A percentile compares a stretch with the other conserved stretches of the same genome.
phyloP scores from a whole-genome alignment of 2,113 vertebrate species.

The Peromyscus leucopus region DNA sequence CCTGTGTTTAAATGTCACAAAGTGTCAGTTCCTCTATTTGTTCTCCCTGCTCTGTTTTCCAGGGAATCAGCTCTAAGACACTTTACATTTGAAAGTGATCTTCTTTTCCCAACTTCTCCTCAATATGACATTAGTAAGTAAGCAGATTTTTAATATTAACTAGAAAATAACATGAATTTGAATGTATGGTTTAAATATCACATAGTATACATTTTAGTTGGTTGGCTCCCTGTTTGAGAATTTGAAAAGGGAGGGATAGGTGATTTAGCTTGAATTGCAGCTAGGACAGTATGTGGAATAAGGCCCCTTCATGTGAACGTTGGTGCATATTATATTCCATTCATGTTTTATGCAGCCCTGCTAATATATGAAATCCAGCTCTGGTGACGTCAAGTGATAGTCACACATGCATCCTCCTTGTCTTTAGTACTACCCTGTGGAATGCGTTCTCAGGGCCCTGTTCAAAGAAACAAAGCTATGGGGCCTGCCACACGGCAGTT shows the following conservation, averaged over 20 bases:
- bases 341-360: conserved; percentile 7
- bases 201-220: neutral
- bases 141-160: conserved; percentile 31
- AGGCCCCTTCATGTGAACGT: neutral
- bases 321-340: neutral
- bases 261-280: conserved; percentile 35
- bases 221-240: conserved; percentile 16
- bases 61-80: neutral
- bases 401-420: neutral
- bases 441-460: conserved; percentile 40
- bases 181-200: neutral
- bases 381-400: neutral
- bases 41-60: neutral
- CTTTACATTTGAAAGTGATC: neutral
- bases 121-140: conserved; percentile 21
- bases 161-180: neutral
- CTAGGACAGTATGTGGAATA: neutral
- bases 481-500: neutral
- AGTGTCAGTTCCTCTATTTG: neutral
- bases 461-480: conserved; percentile 19
- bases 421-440: conserved; percentile 43
- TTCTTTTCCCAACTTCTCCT: conserved; percentile 30
- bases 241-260: neutral
- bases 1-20: neutral
- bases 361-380: conserved; percentile 36